Conservation (phyloP, 2,888 invertebrate species). For the Phymatocera aterrima region DNA sequence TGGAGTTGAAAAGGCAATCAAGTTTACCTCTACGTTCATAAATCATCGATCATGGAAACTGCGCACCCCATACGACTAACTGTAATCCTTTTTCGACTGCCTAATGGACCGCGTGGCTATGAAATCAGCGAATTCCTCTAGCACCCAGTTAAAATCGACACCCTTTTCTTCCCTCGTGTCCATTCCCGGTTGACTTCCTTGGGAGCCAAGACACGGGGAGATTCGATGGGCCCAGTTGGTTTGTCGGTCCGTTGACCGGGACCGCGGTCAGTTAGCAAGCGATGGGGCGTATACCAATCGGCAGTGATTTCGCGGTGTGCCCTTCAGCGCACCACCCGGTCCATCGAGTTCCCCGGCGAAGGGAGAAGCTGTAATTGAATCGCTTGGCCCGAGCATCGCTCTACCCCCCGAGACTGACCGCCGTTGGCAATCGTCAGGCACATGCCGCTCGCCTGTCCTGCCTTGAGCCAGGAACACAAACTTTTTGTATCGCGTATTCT, state of each 20-base stretch:
- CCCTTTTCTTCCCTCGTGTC: neutral
- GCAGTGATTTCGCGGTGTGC: conserved; percentile 43
- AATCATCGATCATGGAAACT: neutral
- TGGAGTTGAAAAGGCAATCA: too few relatives aligned
- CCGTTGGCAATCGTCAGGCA: conserved; percentile 62
- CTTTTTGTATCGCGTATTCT: too few relatives aligned
- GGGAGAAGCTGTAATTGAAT: conserved; percentile 61
- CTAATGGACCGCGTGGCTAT: neutral
- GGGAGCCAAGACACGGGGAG: neutral
- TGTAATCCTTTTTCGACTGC: too few relatives aligned
- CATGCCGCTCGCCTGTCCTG: conserved; percentile 50
- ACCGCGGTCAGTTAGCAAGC: conserved; percentile 42
- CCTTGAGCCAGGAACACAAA: too few relatives aligned
- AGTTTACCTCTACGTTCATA: too few relatives aligned
- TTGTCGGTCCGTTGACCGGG: conserved; percentile 40
- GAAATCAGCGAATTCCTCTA: neutral
- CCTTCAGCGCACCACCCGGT: conserved; percentile 24
- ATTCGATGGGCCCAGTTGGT: conserved; percentile 12
- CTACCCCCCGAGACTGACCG: conserved; percentile 56
- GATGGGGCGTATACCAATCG: conserved; percentile 42
- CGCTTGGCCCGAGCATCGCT: conserved; percentile 50
- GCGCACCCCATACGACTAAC: too few relatives aligned
- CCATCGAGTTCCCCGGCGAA: conserved; percentile 42
- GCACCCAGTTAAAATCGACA: conserved; percentile 9
- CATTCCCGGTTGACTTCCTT: neutral